Conservation (phyloP, 2,797 vertebrate species). For the Semaprochilodus insignis region DNA sequence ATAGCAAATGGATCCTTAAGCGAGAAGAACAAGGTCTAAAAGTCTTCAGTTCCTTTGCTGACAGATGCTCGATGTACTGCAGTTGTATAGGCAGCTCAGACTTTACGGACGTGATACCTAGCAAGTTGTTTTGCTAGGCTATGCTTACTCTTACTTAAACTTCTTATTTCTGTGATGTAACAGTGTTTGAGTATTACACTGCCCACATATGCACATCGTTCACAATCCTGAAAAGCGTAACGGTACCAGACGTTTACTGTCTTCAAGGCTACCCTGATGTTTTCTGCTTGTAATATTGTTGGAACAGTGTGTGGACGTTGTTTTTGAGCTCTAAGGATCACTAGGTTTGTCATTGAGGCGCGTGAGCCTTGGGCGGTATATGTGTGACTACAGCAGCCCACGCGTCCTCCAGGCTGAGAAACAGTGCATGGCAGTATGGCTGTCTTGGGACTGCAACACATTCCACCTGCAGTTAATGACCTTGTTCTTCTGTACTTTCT, state of each 20-base stretch:
- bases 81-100: too few species aligned
- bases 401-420: slow-evolving; percentile 29
- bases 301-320: neutral
- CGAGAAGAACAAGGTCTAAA: too few species aligned
- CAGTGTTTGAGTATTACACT: neutral
- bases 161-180: neutral
- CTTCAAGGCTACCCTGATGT: neutral
- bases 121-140: too few species aligned
- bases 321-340: neutral
- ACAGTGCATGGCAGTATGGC: slow-evolving; percentile 6
- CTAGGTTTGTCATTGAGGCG: slow-evolving; percentile 27
- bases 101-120: too few species aligned
- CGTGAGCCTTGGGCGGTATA: slow-evolving; percentile 14
- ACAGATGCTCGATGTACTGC: too few species aligned
- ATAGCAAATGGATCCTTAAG: too few species aligned
- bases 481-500: slow-evolving; percentile 18
- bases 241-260: neutral
- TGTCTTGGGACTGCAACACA: slow-evolving; percentile 4
- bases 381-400: slow-evolving; percentile 4
- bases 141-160: too few species aligned
- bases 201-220: neutral
- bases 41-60: too few species aligned
- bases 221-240: neutral
- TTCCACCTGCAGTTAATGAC: slow-evolving; percentile 31
- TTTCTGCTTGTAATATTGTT: neutral